Base-by-base conservation (phyloP, 2,888 invertebrate genomes). In the Hirudinaria manillensis region DNA sequence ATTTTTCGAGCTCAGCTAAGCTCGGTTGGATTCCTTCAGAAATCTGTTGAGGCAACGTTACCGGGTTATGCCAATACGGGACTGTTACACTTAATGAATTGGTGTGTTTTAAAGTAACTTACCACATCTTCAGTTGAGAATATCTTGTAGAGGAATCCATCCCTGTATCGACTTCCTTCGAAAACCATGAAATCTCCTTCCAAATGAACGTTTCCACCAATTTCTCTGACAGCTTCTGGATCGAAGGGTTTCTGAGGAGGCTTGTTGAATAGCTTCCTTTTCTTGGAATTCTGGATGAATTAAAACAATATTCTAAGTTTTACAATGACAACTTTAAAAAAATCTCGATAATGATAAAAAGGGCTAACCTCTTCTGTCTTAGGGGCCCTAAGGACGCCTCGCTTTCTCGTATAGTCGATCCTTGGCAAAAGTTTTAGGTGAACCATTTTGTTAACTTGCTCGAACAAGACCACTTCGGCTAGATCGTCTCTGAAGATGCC, bases 171-270 rank as follows among this genome's bases (percentile, higher is more conserved):
- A 85, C 96, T 96, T 68, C 94, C 94, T 86, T 97, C 96, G 84
- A 98, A 98, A 75, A 96, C 92, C 71, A 94, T 88, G 85, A 96
- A 98, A 84, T 98, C 98, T 84, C 98, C 98, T 85, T 98, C 98
- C 0, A 92, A 93, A 0, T 94, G 92, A 0, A 97, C 93, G 84
- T 97, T 96, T 0, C 96, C 96, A 13, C 97, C 97, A 80, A 97
- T 94, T 0, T 92, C 88, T 78, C 93, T 83, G 80, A 97, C 93
- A 2, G 95, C 94, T 85, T 97, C 97, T 0, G 93, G 92, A 86
- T 97, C 96, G 84, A 98, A 98, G 0, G 95, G 91, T 86, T 96
- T 97, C 19, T 94, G 92, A 0, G 91, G 88, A 0, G 98, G 96
- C 3, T 93, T 89, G 29, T 94, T 89, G 82, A 94, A 94, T 77